Evolutionary conservation across 2,797 vertebrate genomes (phyloP).

Genomic region (Petrocephalus sullivani): DNA sequence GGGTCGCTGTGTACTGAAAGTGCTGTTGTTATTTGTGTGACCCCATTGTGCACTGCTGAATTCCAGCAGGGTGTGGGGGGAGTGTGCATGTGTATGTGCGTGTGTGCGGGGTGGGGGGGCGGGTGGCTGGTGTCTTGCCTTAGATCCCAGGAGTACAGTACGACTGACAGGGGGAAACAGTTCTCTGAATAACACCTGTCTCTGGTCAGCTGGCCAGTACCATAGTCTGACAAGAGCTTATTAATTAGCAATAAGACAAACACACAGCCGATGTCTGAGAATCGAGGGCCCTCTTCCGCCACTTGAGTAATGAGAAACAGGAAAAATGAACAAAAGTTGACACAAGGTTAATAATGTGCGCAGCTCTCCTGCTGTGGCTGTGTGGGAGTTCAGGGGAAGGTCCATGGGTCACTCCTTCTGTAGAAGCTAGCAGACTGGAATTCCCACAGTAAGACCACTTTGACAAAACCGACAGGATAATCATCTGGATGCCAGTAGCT

Average conservation of each 20-base stretch:
- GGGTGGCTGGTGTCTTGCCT: neutral
- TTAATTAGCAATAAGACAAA: neutral
- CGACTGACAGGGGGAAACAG: neutral
- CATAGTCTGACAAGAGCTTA: neutral
- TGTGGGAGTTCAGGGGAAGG: neutral
- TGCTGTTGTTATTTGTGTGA: neutral
- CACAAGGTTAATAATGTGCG: neutral
- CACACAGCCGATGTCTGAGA: neutral
- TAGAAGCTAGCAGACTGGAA: neutral
- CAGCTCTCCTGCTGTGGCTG: neutral
- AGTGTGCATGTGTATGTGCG: neutral
- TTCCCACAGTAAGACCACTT: neutral
- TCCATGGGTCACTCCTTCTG: neutral
- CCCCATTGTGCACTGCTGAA: neutral
- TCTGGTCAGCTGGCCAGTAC: too few relatives aligned
- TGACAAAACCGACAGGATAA: neutral
- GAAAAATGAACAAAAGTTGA: neutral
- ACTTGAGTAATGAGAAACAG: neutral
- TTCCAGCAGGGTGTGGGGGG: neutral
- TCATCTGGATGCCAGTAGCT: constrained; percentile 33
- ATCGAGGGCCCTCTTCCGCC: neutral
- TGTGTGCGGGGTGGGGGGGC: neutral
- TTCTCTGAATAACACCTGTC: neutral
- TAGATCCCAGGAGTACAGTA: neutral
- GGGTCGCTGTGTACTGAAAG: neutral